Conservation (phyloP, 2,888 invertebrate genomes). For the Hoplodrina blanda region DNA sequence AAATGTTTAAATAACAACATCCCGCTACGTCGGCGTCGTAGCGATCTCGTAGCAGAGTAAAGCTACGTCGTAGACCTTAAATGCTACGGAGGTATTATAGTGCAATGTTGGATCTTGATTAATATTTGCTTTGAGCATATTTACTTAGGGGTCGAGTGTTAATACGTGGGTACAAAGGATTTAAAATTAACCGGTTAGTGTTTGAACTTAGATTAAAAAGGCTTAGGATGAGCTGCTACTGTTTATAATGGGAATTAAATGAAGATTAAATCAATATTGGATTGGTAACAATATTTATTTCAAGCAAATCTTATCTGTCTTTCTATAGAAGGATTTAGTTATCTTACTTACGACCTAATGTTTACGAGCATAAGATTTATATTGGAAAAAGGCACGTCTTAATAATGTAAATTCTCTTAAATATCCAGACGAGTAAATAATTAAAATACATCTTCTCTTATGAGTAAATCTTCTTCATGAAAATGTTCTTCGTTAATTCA, state of each 20-base stretch:
- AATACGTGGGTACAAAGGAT: slow-evolving; percentile 37
- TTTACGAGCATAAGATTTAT: neutral
- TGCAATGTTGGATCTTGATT: slow-evolving; percentile 45
- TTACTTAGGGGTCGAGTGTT: slow-evolving; percentile 39
- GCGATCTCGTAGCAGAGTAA: slow-evolving; percentile 40
- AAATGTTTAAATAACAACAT: neutral
- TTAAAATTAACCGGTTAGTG: slow-evolving; percentile 21
- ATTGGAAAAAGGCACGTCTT: neutral
- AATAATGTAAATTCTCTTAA: neutral
- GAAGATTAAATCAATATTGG: slow-evolving; percentile 1
- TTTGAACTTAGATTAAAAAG: slow-evolving; percentile 47
- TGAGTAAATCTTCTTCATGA: neutral
- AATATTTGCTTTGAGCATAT: slow-evolving; percentile 51
- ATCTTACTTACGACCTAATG: neutral
- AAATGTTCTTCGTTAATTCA: slow-evolving; percentile 33
- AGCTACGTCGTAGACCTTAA: slow-evolving; percentile 41
- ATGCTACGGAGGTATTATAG: slow-evolving; percentile 32
- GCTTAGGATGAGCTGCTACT: slow-evolving; percentile 7
- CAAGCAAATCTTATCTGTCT: neutral
- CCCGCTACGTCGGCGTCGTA: slow-evolving; percentile 42
- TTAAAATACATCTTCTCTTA: slow-evolving; percentile 17
- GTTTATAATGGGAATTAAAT: slow-evolving; percentile 13
- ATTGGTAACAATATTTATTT: neutral
- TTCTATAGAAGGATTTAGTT: neutral
- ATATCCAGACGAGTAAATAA: slow-evolving; percentile 8